Conservation (phyloP, 2,113 vertebrate species). For the Solea solea region DNA sequence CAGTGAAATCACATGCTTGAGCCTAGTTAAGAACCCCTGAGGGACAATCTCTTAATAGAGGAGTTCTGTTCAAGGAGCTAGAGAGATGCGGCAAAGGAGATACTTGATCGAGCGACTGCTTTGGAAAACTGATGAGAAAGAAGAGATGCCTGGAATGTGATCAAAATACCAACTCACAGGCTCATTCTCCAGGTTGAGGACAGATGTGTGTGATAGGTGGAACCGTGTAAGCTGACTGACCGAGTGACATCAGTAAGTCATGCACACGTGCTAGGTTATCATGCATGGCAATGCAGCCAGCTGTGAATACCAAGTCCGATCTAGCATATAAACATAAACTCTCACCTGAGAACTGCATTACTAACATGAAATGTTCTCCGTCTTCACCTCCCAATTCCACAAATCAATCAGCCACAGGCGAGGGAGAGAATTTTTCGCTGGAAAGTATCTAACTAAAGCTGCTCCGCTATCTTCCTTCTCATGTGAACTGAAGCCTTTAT, state of each 20-base stretch:
- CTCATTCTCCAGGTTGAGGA: slow-evolving; percentile 33
- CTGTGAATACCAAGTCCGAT: slow-evolving; percentile 61
- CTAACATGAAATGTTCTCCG: slow-evolving; percentile 30
- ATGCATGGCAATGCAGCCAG: slow-evolving; percentile 11
- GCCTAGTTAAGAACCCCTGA: slow-evolving; percentile 63
- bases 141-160: slow-evolving; percentile 57
- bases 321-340: slow-evolving; percentile 51
- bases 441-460: slow-evolving; percentile 14
- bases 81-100: slow-evolving; percentile 56
- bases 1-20: slow-evolving; percentile 64
- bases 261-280: slow-evolving; percentile 52
- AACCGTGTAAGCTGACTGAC: slow-evolving; percentile 51
- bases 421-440: slow-evolving; percentile 35
- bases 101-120: slow-evolving; percentile 56
- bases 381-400: slow-evolving; percentile 29
- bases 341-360: slow-evolving; percentile 54
- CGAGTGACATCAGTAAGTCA: slow-evolving; percentile 46
- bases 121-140: slow-evolving; percentile 64
- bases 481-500: not conserved
- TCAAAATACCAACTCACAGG: slow-evolving; percentile 42
- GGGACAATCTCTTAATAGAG: slow-evolving; percentile 64
- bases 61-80: slow-evolving; percentile 61
- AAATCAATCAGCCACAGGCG: slow-evolving; percentile 50
- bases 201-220: slow-evolving; percentile 49
- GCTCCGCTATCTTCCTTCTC: slow-evolving; percentile 1